These are phyloP conservation scores for Labeo catla DNA, from an alignment of 2,113 vertebrate species.

Conservation along the genomic window DNA sequence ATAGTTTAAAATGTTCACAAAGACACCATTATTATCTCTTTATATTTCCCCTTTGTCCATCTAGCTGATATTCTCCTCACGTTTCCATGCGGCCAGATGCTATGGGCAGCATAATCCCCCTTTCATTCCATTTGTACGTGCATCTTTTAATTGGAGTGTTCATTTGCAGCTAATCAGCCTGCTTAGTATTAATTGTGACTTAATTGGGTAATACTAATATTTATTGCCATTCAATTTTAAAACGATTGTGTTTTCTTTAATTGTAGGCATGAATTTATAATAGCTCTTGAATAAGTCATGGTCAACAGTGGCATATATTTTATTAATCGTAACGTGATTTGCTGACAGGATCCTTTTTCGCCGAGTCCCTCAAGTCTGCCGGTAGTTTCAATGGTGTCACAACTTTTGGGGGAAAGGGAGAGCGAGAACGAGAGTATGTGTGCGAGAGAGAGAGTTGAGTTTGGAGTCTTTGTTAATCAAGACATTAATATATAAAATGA, in stretches of 20 bases:
- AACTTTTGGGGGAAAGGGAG: constrained; percentile 68
- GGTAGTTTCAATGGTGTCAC: constrained; percentile 73
- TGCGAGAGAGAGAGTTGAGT: constrained; percentile 32
- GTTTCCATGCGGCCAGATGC: neutral
- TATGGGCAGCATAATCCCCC: neutral
- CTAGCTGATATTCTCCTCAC: constrained; percentile 1
- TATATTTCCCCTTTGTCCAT: neutral
- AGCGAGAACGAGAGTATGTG: neutral
- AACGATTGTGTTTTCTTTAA: constrained; percentile 80
- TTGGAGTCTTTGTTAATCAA: constrained; percentile 82
- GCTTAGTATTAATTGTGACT: constrained; percentile 65
- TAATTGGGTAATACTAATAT: constrained; percentile 82
- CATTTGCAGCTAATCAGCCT: constrained; percentile 62
- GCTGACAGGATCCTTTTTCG: constrained; percentile 73
- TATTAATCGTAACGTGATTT: constrained; percentile 78
- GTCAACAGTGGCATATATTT: constrained; percentile 79
- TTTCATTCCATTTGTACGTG: constrained; percentile 30
- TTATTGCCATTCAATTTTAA: constrained; percentile 81
- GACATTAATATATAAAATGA: constrained; percentile 83
- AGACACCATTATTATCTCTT: neutral
- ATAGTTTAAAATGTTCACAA: neutral
- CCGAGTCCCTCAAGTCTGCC: constrained; percentile 70
- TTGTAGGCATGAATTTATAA: constrained; percentile 79
- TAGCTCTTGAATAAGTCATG: constrained; percentile 80
- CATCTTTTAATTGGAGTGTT: constrained; percentile 45